A percentile compares a stretch with the other conserved stretches of the same genome.
Evolutionary conservation across 2,113 vertebrate species (phyloP).

Genomic region (Daubentonia madagascariensis): DNA sequence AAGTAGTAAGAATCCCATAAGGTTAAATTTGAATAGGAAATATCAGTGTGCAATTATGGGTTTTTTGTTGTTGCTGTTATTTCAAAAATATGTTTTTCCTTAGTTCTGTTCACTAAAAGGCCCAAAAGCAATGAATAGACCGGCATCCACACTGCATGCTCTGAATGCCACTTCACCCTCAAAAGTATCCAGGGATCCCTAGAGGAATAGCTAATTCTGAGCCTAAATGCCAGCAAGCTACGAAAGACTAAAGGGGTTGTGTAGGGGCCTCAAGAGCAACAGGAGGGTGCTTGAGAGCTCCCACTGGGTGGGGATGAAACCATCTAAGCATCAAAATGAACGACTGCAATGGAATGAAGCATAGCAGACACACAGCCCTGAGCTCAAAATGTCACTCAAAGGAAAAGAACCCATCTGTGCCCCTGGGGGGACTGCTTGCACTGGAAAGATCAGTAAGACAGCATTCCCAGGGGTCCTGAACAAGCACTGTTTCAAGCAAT

Average conservation of each 20-base stretch:
- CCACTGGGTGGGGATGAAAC: background rate
- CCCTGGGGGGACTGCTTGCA: too few relatives aligned
- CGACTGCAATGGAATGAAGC: background rate
- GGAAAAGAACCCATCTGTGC: background rate
- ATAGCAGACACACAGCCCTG: background rate
- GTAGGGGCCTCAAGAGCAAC: background rate
- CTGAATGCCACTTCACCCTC: background rate
- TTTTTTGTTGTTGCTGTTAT: background rate
- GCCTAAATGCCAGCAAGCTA: background rate
- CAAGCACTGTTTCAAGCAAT: background rate
- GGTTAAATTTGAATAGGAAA: background rate
- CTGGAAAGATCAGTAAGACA: background rate
- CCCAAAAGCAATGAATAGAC: background rate
- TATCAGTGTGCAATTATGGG: background rate
- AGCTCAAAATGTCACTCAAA: background rate
- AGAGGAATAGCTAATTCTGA: background rate
- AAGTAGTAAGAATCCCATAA: background rate
- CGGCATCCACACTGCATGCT: background rate
- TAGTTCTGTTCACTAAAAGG: background rate
- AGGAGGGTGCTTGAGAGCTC: too few relatives aligned
- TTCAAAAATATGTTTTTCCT: conserved; percentile 18
- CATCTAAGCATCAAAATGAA: background rate
- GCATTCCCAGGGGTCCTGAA: background rate
- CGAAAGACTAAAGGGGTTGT: background rate
- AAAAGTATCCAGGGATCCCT: background rate